Evolutionary conservation across 2,113 vertebrate species (phyloP).

Genomic region (Hippoglossus stenolepis): DNA sequence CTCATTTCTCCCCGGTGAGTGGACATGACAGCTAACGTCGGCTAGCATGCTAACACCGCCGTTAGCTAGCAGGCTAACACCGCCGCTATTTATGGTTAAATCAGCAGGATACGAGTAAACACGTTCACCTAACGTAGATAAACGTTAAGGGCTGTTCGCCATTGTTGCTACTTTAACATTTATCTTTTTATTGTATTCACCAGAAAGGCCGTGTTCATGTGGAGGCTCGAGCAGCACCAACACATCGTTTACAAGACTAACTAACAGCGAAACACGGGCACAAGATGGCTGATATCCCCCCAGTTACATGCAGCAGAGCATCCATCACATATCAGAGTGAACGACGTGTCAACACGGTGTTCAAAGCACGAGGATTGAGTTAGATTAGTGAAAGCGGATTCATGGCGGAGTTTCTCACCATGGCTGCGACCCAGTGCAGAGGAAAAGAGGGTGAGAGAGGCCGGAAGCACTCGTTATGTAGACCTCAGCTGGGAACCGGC

Average conservation of each 20-base stretch:
- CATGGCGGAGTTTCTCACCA: constrained; percentile 65
- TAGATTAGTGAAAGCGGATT: constrained; percentile 57
- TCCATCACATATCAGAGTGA: background rate
- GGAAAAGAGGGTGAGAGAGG: constrained; percentile 68
- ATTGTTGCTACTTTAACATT: accelerated
- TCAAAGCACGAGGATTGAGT: constrained; percentile 51
- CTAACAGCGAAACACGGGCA: background rate
- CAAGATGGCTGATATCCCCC: background rate
- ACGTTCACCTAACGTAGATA: too few relatives aligned
- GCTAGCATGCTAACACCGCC: constrained; percentile 3
- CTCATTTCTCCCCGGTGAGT: background rate
- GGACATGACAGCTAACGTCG: too few relatives aligned
- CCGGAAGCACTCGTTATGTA: constrained; percentile 69
- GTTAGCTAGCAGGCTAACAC: background rate
- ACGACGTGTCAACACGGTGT: accelerated
- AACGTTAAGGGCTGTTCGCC: background rate
- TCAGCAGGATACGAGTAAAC: too few relatives aligned
- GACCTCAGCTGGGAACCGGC: background rate
- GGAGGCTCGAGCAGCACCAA: accelerated
- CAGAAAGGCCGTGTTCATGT: background rate
- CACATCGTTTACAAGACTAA: background rate
- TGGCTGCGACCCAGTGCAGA: constrained; percentile 74
- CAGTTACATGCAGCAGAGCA: accelerated
- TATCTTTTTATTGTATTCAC: too few relatives aligned
- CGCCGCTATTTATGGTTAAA: too few relatives aligned